Base-by-base conservation (phyloP, 2,797 vertebrate genomes). In the Pipistrellus pipistrellus region DNA sequence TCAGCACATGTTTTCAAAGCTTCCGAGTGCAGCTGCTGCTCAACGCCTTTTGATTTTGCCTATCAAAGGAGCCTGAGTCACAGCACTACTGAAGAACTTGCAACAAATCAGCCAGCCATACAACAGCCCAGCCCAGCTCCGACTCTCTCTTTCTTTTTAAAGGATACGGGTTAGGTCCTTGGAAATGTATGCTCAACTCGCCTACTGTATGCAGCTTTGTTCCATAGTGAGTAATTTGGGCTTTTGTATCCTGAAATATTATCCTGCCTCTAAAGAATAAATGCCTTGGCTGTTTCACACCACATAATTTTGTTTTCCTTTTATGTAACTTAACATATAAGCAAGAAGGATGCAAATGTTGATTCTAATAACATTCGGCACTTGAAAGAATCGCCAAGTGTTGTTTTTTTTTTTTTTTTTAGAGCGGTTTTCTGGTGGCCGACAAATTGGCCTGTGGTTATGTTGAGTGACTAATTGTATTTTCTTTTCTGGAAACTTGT, bases 401-500 rank as follows among this genome's bases (percentile, higher is more conserved):
- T 96, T 96, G 71, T 80, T 12, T 48, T 48, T 95, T 41, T 41
- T 4, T 41, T 41, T 41, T 94, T 96, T 93, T 95, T 96, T 30
- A 85, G 96, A 96, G 94, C 95, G 90, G 90, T 97, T 97, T 97
- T 97, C 94, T 93, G 77, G 94, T 98, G 97, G 97, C 96, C 96
- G 91, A 97, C 97, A 98, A 96, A 97, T 98, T 97, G 97, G 97
- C 73, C 93, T 97, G 97, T 97, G 97, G 96, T 98, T 98, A 97
- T 97, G 96, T 94, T 97, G 98, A 98, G 97, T 97, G 96, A 97
- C 96, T 96, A 98, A 98, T 96, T 98, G 97, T 97, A 97, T 98
- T 98, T 98, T 97, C 91, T 97, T 98, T 98, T 98, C 97, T 97
- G 97, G 97, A 98, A 98, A 98, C 64, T 97, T 98, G 98, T 98